Evolutionary conservation across 2,888 invertebrate species (phyloP).

Genomic region (Acrobasis suavella): DNA sequence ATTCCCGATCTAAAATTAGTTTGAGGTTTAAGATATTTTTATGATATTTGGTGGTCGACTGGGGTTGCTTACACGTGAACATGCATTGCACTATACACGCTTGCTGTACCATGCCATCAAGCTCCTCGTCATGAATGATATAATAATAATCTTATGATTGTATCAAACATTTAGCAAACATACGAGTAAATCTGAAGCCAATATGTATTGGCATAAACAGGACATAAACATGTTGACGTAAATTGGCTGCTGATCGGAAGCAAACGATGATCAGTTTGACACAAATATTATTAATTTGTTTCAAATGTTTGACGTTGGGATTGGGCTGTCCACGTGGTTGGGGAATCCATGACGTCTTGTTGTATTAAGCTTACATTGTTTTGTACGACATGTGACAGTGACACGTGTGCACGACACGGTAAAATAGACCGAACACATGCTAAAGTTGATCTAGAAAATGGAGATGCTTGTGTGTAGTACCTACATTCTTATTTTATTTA

Average conservation of each 20-base stretch:
- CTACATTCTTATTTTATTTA: too few relatives aligned
- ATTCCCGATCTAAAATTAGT: too few relatives aligned
- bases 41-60: too few relatives aligned
- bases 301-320: conserved; percentile 5
- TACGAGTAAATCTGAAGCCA: background rate
- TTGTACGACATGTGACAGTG: background rate
- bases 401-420: background rate
- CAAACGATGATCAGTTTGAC: conserved; percentile 7
- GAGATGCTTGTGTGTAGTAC: background rate
- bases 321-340: conserved; percentile 2
- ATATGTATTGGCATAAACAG: background rate
- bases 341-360: conserved; percentile 5
- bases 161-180: conserved; percentile 7
- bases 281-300: conserved; percentile 9
- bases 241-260: conserved; percentile 1
- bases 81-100: too few relatives aligned
- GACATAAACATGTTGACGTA: conserved; percentile 12
- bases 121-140: too few relatives aligned
- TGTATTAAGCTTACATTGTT: background rate
- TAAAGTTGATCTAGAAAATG: background rate
- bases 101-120: too few relatives aligned
- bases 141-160: background rate
- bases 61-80: too few relatives aligned
- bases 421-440: background rate
- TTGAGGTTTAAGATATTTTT: too few relatives aligned